Percentiles rank a stretch among this genome's conserved stretches.
phyloP scores from a whole-genome alignment of 2,113 vertebrate species.

The Vulpes ferrilata region DNA sequence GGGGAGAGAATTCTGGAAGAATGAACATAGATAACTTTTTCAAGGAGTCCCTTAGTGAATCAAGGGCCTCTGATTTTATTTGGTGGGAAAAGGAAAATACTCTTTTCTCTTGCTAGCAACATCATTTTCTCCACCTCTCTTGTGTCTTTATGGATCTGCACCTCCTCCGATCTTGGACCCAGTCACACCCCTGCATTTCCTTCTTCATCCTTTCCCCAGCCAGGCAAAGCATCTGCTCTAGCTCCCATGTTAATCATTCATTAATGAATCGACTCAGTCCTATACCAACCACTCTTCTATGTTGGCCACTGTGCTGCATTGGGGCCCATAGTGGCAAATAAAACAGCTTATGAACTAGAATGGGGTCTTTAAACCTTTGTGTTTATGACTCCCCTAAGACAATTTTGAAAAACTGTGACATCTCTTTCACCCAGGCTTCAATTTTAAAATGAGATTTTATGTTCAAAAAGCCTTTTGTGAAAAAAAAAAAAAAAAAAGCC shows the following conservation, averaged over 20 bases:
- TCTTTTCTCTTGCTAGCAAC: background rate
- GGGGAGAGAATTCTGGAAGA: background rate
- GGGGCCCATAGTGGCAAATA: background rate
- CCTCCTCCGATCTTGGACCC: too few relatives aligned
- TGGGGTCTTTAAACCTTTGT: background rate
- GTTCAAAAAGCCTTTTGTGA: background rate
- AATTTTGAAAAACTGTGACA: background rate
- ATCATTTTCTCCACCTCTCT: background rate
- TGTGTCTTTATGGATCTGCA: background rate
- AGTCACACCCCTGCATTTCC: background rate
- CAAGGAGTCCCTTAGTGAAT: background rate
- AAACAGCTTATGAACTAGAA: background rate
- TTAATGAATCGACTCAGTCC: background rate
- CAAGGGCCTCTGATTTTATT: background rate
- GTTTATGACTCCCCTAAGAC: background rate
- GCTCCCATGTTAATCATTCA: background rate
- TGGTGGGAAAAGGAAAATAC: background rate
- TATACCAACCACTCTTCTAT: too few relatives aligned
- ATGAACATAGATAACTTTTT: background rate
- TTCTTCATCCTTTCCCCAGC: background rate
- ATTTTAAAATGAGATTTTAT: background rate
- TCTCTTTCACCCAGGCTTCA: background rate
- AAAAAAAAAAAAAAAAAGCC: too few relatives aligned
- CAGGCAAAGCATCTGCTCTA: too few relatives aligned
- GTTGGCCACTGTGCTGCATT: too few relatives aligned